Percentiles rank a stretch among this genome's conserved stretches.
Evolutionary conservation across 1,140 invertebrate species (phyloP).

Genomic region (Apis dorsata): DNA sequence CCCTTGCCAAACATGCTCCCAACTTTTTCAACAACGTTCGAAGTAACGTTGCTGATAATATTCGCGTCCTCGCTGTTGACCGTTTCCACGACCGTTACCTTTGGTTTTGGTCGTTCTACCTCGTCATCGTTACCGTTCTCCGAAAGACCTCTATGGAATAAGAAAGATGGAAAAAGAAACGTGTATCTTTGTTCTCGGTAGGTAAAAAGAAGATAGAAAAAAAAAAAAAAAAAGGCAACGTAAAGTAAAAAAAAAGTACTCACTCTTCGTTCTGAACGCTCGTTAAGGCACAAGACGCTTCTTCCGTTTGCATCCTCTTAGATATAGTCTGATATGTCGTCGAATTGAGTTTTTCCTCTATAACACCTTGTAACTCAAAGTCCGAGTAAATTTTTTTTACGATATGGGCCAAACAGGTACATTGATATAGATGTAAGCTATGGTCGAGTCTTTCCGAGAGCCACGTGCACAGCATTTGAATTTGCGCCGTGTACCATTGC

Average conservation of each 20-base stretch:
- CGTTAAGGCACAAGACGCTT: constrained; percentile 95
- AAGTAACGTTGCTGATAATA: constrained; percentile 85
- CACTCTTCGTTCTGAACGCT: constrained; percentile 86
- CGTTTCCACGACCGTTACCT: constrained; percentile 83
- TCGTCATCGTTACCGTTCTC: constrained; percentile 85
- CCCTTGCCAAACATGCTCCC: constrained; percentile 92
- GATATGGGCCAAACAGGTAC: constrained; percentile 97
- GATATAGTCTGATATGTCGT: constrained; percentile 97
- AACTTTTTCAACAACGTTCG: constrained; percentile 88
- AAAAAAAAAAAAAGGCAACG: neutral
- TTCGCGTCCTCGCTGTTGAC: constrained; percentile 83
- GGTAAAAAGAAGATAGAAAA: neutral
- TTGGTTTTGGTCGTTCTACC: constrained; percentile 82
- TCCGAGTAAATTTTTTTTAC: constrained; percentile 99
- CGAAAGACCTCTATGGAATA: constrained; percentile 72
- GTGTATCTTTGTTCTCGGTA: neutral
- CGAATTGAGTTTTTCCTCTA: constrained; percentile 98
- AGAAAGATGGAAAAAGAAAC: neutral
- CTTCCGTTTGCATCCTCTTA: constrained; percentile 97
- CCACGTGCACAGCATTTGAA: constrained; percentile 97
- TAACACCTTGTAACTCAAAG: constrained; percentile 99
- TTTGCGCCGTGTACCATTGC: constrained; percentile 97
- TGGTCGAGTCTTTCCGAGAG: constrained; percentile 95
- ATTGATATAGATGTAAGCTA: constrained; percentile 97
- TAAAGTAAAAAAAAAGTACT: constrained; percentile 35